Evolutionary conservation across 2,113 vertebrate species (phyloP).

Genomic region (Numida meleagris): DNA sequence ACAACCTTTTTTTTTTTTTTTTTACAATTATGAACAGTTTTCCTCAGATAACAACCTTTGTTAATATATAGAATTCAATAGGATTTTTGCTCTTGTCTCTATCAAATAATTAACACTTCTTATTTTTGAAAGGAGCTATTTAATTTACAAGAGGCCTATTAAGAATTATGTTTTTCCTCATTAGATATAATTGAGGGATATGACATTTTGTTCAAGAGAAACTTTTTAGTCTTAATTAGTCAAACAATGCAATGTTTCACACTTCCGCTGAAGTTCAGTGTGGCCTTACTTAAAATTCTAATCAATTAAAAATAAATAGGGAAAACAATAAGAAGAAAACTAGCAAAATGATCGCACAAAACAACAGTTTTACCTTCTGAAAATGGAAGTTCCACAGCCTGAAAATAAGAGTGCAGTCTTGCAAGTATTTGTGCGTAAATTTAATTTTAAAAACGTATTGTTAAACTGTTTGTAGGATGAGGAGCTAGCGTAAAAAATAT

Average conservation of each 20-base stretch:
- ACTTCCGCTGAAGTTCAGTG: background rate
- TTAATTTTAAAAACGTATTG: background rate
- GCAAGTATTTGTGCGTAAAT: background rate
- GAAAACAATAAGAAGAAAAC: background rate
- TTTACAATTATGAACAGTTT: background rate
- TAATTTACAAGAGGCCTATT: conserved; percentile 64
- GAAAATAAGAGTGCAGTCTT: background rate
- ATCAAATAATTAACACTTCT: conserved; percentile 53
- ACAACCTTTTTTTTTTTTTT: background rate
- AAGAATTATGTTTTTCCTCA: conserved; percentile 64
- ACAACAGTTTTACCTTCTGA: background rate
- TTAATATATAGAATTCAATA: conserved; percentile 12
- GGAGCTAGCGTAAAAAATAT: background rate
- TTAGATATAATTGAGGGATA: conserved; percentile 61
- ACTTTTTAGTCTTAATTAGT: conserved; percentile 64
- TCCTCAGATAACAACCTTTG: background rate
- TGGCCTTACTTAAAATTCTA: background rate
- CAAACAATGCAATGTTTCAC: conserved; percentile 52
- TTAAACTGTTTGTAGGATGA: background rate
- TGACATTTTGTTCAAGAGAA: conserved; percentile 68
- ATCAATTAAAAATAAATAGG: background rate
- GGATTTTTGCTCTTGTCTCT: conserved; percentile 41
- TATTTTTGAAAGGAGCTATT: conserved; percentile 52
- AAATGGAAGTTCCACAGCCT: background rate
- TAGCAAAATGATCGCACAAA: background rate